phyloP scores from a whole-genome alignment of 2,113 vertebrate species.

The Chrysemys picta region DNA sequence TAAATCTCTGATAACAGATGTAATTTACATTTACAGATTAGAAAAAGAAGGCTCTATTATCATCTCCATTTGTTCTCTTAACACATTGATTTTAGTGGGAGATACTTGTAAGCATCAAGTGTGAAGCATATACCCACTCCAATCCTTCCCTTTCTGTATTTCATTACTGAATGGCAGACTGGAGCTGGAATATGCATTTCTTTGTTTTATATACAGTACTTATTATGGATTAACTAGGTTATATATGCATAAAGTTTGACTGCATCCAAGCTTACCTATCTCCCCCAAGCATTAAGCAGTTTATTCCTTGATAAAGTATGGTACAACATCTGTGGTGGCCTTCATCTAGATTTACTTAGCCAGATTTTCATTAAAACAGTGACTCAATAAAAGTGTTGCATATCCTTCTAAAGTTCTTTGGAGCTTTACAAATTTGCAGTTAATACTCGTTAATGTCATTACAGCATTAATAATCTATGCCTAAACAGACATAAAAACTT shows the following conservation, averaged over 20 bases:
- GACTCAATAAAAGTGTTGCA: conserved; percentile 76
- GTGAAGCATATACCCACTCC: neutral
- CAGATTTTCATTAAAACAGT: conserved; percentile 77
- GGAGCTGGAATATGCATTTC: neutral
- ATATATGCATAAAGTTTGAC: conserved; percentile 11
- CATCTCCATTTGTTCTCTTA: neutral
- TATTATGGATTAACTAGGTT: conserved; percentile 18
- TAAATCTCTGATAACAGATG: neutral
- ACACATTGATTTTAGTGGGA: neutral
- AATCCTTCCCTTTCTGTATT: neutral
- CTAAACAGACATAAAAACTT: conserved; percentile 74
- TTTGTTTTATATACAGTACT: conserved; percentile 23
- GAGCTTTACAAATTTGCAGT: conserved; percentile 78
- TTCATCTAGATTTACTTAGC: conserved; percentile 70
- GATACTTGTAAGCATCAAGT: neutral
- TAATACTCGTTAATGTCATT: conserved; percentile 78
- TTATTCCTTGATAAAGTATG: conserved; percentile 50
- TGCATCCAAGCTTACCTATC: conserved; percentile 19
- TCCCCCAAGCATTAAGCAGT: conserved; percentile 14
- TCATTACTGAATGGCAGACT: neutral
- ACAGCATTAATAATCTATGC: conserved; percentile 78
- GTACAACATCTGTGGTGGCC: conserved; percentile 67
- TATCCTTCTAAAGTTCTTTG: conserved; percentile 73
- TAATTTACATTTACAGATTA: neutral
- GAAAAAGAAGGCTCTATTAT: neutral